These are phyloP conservation scores for Sander lucioperca DNA, from an alignment of 2,113 vertebrate genomes.

Conservation along the genomic window DNA sequence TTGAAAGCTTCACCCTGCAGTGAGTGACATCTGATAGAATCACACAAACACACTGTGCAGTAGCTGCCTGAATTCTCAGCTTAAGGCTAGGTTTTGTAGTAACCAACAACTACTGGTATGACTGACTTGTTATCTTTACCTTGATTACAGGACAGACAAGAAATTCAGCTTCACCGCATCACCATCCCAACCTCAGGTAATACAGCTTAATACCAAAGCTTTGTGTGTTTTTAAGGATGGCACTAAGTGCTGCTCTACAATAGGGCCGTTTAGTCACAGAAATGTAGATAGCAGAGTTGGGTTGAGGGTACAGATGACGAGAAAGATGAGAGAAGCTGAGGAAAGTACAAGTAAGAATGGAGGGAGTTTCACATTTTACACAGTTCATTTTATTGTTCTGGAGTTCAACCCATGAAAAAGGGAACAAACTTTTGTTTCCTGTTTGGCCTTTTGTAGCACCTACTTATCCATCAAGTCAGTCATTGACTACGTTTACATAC, in stretches of 20 bases:
- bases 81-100: rapidly evolving
- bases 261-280: neutral
- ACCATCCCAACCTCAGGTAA: slow-evolving; percentile 96
- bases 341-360: neutral
- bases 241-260: neutral
- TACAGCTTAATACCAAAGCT: neutral
- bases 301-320: neutral
- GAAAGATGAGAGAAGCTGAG: neutral
- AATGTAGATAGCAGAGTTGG: neutral
- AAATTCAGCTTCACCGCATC: slow-evolving; percentile 95
- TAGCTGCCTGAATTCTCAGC: too few species aligned
- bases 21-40: slow-evolving; percentile 72
- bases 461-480: neutral
- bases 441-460: neutral
- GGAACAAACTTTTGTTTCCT: neutral
- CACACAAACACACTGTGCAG: neutral
- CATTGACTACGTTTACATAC: too few species aligned
- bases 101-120: neutral
- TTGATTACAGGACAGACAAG: slow-evolving; percentile 86
- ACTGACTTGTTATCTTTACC: slow-evolving; percentile 18
- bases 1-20: slow-evolving; percentile 94
- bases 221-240: neutral
- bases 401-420: slow-evolving; percentile 5
- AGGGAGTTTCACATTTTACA: slow-evolving; percentile 5
- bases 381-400: neutral